Evolutionary conservation across 2,113 vertebrate species (phyloP).

Genomic region (Puntigrus tetrazona): DNA sequence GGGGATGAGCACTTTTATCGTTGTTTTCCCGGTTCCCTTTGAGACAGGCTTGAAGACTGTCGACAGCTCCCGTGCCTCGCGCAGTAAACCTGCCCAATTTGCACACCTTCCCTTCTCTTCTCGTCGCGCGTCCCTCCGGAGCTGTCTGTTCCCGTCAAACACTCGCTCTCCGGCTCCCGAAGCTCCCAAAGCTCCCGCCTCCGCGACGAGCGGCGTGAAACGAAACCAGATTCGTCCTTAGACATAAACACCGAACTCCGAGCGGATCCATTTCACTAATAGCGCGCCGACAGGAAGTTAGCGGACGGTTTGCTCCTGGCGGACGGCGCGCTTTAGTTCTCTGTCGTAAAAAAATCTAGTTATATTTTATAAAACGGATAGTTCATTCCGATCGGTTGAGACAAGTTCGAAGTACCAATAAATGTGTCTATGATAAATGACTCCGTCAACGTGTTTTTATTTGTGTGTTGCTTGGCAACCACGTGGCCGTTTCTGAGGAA

Average conservation of each 20-base stretch:
- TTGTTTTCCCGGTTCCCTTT: conserved; percentile 7
- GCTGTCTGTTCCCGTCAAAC: conserved; percentile 43
- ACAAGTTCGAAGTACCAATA: too few species aligned
- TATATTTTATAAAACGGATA: too few species aligned
- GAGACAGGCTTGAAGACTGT: conserved; percentile 2
- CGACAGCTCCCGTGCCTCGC: conserved; percentile 14
- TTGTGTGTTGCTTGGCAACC: too few species aligned
- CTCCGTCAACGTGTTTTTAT: too few species aligned
- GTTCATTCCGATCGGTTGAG: too few species aligned
- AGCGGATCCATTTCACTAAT: neutral
- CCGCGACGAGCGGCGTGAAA: neutral
- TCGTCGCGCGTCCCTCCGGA: conserved; percentile 35
- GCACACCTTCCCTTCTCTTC: conserved; percentile 39
- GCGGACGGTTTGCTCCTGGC: neutral
- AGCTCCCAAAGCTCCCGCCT: neutral
- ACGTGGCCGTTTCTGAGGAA: too few species aligned
- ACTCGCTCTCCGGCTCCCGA: neutral
- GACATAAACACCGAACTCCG: neutral
- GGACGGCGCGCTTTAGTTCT: neutral
- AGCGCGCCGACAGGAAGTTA: neutral
- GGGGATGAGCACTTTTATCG: neutral
- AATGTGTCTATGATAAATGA: too few species aligned
- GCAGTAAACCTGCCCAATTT: conserved; percentile 46
- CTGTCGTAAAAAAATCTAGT: too few species aligned
- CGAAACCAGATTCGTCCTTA: neutral